These are phyloP conservation scores for Stegophylla sp. DNA, from an alignment of 2,888 invertebrate genomes.

Conservation along the genomic window DNA sequence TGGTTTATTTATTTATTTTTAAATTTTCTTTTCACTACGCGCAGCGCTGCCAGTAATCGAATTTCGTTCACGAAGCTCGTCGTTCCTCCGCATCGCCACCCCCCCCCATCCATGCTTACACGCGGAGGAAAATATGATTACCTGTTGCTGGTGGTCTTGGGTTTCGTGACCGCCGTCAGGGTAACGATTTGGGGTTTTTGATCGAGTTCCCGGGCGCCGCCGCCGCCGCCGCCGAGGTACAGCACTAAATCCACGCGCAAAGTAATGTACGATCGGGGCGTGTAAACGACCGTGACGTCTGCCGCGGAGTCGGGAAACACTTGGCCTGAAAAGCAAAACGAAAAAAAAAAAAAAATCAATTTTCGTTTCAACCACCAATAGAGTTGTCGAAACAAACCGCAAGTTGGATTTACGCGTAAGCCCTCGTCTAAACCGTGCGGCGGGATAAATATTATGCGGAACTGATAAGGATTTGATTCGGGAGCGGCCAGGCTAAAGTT, in stretches of 20 bases:
- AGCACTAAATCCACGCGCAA: slow-evolving; percentile 11
- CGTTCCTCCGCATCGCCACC: background rate
- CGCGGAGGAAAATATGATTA: background rate
- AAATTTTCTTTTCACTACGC: too few relatives aligned
- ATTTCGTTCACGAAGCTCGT: background rate
- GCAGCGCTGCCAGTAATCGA: background rate
- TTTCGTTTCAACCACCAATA: background rate
- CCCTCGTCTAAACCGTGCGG: background rate
- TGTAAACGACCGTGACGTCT: slow-evolving; percentile 28
- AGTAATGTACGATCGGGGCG: slow-evolving; percentile 24
- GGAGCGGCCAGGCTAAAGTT: slow-evolving; percentile 28
- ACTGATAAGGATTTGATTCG: slow-evolving; percentile 33
- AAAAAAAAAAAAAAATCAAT: too few relatives aligned
- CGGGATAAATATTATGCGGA: slow-evolving; percentile 40
- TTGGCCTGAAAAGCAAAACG: slow-evolving; percentile 26
- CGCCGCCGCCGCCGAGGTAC: too few relatives aligned
- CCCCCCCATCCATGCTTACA: too few relatives aligned
- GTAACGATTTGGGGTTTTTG: slow-evolving; percentile 7
- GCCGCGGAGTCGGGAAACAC: background rate
- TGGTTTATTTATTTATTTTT: too few relatives aligned
- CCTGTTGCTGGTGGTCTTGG: background rate
- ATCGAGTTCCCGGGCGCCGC: background rate
- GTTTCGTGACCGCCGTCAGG: slow-evolving; percentile 34
- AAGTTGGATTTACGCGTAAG: slow-evolving; percentile 19
- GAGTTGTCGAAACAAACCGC: slow-evolving; percentile 16